Percentiles rank a stretch among this genome's conserved stretches.
These are phyloP conservation scores for Orchestia grillus DNA, from an alignment of 1,140 invertebrate genomes.

Conservation along the genomic window DNA sequence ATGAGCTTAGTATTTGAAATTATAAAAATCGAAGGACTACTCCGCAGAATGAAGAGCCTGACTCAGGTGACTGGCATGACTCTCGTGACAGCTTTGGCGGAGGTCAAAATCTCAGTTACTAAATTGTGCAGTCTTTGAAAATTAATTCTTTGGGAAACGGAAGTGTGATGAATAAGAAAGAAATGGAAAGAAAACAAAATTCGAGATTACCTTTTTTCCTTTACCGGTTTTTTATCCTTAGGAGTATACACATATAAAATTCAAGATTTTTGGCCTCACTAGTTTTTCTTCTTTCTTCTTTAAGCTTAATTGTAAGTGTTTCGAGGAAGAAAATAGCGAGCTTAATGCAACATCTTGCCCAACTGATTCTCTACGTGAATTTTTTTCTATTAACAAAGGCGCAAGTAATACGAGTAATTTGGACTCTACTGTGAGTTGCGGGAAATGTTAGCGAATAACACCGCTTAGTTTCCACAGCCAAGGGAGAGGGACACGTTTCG, in stretches of 20 bases:
- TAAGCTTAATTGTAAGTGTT: background rate
- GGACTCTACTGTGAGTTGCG: background rate
- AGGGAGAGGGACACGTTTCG: background rate
- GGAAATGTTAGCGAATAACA: background rate
- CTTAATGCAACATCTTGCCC: background rate
- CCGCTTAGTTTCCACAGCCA: background rate
- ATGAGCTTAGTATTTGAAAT: background rate
- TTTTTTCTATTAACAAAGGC: background rate
- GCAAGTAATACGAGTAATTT: background rate
- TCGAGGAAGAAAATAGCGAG: background rate
- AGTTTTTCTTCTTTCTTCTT: background rate
- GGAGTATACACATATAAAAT: no score
- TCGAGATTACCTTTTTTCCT: background rate
- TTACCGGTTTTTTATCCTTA: no score
- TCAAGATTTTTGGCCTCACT: no score
- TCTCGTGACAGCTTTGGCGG: background rate
- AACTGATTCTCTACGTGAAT: background rate
- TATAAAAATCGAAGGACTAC: background rate
- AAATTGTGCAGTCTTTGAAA: background rate
- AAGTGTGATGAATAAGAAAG: background rate
- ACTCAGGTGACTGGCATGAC: background rate
- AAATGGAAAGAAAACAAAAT: background rate
- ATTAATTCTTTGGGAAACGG: background rate
- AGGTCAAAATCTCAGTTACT: background rate
- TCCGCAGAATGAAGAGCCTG: background rate